Evolutionary conservation across 37 sponge, comb jelly and placozoan genomes (phyloP), one percentile per base, ranked within the genome.

Genomic region (Chondrilla cf. caribensis): DNA sequence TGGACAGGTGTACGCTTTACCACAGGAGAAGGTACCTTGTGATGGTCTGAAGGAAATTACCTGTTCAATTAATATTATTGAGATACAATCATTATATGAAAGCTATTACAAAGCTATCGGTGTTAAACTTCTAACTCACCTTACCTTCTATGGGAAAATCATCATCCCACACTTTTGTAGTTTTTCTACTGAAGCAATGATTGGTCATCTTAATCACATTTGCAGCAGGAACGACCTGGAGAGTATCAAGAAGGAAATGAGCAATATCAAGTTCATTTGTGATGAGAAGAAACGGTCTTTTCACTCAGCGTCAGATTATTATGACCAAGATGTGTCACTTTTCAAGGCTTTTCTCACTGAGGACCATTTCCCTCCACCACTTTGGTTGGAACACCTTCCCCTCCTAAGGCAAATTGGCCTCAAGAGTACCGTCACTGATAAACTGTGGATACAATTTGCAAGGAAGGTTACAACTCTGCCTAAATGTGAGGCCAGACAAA

Each of bases 251-350:
- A 73, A 40, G 0, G 2, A 41, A 73, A n/a, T n/a, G n/a, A n/a
- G 24, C 39, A 22, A 39, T 0, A 75, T 39, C 5, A 72, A 41
- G 0, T 77, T 89, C 58, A 75, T 89, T 22, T 0, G 79, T 3
- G 71, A 38, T 57, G 54, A 70, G 33, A 57, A 62, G n/a, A 80
- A 60, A 26, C 0, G 31, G 1, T 19, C 2, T 19, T 24, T 25
- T 32, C 8, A 22, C 2, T 22, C 54, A 22, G 83, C 77, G 9
- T 43, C 81, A 31, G 83, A 89, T n/a, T 67, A 84, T 21, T 85
- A 66, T 78, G 86, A 89, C 70, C 83, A 79, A 54, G 22, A 37
- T 22, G 41, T 47, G 38, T 33, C 65, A 42, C 68, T 82, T 6
- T 51, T 84, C 18, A 51, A 55, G 33, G 59, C 37, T 2, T 89